phyloP scores from a whole-genome alignment of 2,113 vertebrate species.

The Gadus macrocephalus region DNA sequence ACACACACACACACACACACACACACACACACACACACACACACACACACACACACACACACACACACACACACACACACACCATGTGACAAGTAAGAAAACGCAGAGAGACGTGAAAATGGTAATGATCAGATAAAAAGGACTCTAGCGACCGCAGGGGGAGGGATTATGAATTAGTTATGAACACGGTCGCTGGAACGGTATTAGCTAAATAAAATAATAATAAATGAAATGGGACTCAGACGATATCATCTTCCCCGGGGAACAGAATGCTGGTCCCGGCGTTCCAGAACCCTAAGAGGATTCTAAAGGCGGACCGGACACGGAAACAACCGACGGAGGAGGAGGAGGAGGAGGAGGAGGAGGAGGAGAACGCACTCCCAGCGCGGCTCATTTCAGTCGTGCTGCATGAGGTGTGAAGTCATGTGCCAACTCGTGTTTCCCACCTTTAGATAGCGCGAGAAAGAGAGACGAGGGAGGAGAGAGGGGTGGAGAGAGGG shows the following conservation, averaged over 20 bases:
- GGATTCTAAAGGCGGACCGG: conserved; percentile 23
- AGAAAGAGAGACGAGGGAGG: conserved; percentile 10
- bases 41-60: no score
- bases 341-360: conserved; percentile 18
- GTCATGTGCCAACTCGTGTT: conserved; percentile 19
- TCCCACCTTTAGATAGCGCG: background rate
- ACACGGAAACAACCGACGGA: conserved; percentile 1
- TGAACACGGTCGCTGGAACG: conserved; percentile 27
- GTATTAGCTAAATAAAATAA: conserved; percentile 8
- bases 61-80: background rate
- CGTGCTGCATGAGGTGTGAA: background rate
- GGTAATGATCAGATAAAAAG: background rate
- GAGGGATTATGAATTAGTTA: conserved; percentile 38
- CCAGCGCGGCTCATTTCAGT: conserved; percentile 24
- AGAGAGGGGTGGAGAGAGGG: conserved; percentile 11
- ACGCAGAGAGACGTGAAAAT: background rate
- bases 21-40: background rate
- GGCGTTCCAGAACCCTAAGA: conserved; percentile 39
- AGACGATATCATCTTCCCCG: conserved; percentile 35
- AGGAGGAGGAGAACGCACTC: conserved; percentile 24
- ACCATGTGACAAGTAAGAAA: no score
- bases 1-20: background rate
- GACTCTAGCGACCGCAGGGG: conserved; percentile 9
- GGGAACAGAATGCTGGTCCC: conserved; percentile 35
- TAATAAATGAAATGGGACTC: conserved; percentile 11